Evolutionary conservation across 2,888 invertebrate species (phyloP).

Genomic region (Drosophila kanekoi): DNA sequence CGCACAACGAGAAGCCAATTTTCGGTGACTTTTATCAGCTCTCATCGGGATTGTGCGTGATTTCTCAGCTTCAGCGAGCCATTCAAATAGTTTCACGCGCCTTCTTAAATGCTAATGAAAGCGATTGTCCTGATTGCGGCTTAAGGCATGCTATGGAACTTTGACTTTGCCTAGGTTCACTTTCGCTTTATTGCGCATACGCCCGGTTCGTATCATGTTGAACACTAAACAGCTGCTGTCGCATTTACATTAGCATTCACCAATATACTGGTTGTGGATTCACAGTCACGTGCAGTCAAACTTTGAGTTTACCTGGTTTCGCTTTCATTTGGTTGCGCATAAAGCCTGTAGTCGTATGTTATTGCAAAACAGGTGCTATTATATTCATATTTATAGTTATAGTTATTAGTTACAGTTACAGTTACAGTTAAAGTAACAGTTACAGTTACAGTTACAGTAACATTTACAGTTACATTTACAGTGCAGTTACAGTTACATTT

Average conservation of each 20-base stretch:
- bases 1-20: constrained; percentile 65
- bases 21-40: constrained; percentile 56
- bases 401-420: constrained; percentile 7
- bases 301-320: neutral
- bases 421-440: neutral
- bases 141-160: constrained; percentile 4
- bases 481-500: neutral
- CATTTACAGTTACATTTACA: neutral
- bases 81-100: constrained; percentile 48
- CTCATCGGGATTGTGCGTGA: constrained; percentile 48
- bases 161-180: constrained; percentile 8
- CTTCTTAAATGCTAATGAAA: constrained; percentile 47
- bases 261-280: neutral
- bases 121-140: constrained; percentile 34
- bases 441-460: neutral
- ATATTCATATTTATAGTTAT: neutral
- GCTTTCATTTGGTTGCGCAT: neutral
- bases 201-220: constrained; percentile 7
- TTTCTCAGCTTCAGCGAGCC: constrained; percentile 17
- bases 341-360: neutral
- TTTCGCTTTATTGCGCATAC: constrained; percentile 42
- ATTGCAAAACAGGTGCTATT: neutral
- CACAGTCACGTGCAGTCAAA: too few relatives aligned
- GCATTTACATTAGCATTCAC: neutral
- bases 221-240: constrained; percentile 7